These are phyloP conservation scores for Pelmatolapia mariae DNA, from an alignment of 2,113 vertebrate species.

Conservation along the genomic window DNA sequence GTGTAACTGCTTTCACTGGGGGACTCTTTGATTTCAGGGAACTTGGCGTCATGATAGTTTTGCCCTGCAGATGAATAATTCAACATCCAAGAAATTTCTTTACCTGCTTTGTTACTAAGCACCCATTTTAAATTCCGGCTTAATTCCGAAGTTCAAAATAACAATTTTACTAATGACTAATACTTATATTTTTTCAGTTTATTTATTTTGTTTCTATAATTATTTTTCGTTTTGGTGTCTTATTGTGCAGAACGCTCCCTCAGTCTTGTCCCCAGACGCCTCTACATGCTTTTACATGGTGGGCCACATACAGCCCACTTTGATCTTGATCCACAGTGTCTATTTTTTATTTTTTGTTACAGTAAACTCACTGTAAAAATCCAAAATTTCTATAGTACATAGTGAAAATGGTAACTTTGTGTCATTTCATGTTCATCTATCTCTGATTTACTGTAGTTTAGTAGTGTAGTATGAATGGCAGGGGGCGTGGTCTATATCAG, in stretches of 20 bases:
- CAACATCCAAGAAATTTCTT: background rate
- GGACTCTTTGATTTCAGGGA: background rate
- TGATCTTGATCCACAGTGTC: background rate
- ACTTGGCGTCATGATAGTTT: background rate
- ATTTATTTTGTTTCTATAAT: background rate
- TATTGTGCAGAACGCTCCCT: background rate
- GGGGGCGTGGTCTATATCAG: background rate
- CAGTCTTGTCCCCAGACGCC: background rate
- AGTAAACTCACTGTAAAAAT: background rate
- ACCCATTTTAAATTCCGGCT: background rate
- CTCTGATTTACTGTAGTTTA: background rate
- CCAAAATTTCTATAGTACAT: background rate
- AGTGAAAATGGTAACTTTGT: background rate
- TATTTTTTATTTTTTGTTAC: background rate
- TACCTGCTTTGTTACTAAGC: background rate
- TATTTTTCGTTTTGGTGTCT: background rate
- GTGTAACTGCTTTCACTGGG: background rate
- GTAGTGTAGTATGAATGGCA: background rate
- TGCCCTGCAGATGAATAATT: background rate
- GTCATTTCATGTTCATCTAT: background rate
- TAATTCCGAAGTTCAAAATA: background rate
- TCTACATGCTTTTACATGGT: background rate
- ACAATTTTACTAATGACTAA: background rate
- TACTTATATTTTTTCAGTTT: background rate
- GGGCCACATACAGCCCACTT: background rate